Evolutionary conservation across 2,888 invertebrate genomes (phyloP), one percentile per base, ranked within the genome.

Genomic region (Seira musarum): DNA sequence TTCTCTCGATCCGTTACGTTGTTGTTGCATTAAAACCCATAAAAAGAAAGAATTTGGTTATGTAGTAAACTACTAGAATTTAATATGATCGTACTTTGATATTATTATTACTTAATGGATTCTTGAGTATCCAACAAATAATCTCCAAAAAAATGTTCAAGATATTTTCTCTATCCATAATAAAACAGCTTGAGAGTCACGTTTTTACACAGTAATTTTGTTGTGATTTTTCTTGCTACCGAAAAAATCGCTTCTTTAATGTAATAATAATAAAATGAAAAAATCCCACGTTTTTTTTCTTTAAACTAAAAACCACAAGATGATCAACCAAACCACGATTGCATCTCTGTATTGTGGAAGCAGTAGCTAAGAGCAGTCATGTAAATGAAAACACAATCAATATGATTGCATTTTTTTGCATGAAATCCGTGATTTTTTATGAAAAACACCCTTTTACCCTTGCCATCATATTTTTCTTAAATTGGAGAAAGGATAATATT

Each of bases 121-220:
- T 22, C n/a, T n/a, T n/a, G n/a, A n/a, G n/a, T n/a, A n/a, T n/a
- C n/a, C n/a, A n/a, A n/a, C n/a, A n/a, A n/a, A n/a, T n/a, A n/a
- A n/a, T n/a, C n/a, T n/a, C n/a, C n/a, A n/a, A n/a, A n/a, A n/a
- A n/a, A n/a, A 30, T 66, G 35, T 25, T 66, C 49, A 40, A 80
- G 82, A 82, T 80, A 74, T n/a, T n/a, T n/a, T n/a, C 68, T 64
- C 13, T 82, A 78, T 82, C 76, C 49, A 63, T 80, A 72, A 84
- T 84, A 84, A 84, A 84, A 84, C 84, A 84, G 84, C 81, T 71
- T 80, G 84, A 82, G 81, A 84, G 84, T 84, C 84, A 84, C 84
- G 84, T 82, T 84, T 84, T 84, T 82, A 83, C 81, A 80, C 82
- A 80, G 80, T 81, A 82, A 82, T 84, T 84, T 83, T 80, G 76